Percentiles rank a stretch among this genome's conserved stretches.
Evolutionary conservation across 2,888 invertebrate species (phyloP).

Genomic region (Argynnis bischoffii): DNA sequence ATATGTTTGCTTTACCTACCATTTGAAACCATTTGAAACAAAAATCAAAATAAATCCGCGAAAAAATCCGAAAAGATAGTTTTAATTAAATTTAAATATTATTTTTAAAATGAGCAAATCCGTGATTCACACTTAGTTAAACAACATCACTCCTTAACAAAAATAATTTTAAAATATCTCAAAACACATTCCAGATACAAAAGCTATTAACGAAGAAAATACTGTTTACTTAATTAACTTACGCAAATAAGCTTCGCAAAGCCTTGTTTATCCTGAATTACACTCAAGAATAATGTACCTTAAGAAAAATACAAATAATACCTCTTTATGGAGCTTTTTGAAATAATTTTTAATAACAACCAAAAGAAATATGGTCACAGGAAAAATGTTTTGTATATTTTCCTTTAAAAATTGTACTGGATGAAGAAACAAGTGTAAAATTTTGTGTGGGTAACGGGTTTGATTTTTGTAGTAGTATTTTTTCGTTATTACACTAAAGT

Average conservation of each 20-base stretch:
- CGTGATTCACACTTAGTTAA: neutral
- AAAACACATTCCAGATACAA: conserved; percentile 11
- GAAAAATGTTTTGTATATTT: too few relatives aligned
- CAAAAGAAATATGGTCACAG: too few relatives aligned
- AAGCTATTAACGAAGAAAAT: conserved; percentile 15
- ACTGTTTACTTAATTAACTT: conserved; percentile 24
- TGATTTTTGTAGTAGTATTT: too few relatives aligned
- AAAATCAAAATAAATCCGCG: too few relatives aligned
- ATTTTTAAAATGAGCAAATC: neutral
- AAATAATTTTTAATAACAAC: neutral
- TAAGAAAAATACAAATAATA: conserved; percentile 6
- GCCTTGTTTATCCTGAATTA: conserved; percentile 19
- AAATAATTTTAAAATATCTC: conserved; percentile 13
- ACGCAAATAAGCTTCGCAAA: conserved; percentile 16
- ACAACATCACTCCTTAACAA: neutral
- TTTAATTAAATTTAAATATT: too few relatives aligned
- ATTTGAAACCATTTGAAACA: too few relatives aligned
- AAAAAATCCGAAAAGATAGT: too few relatives aligned
- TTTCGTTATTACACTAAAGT: too few relatives aligned
- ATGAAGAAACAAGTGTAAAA: too few relatives aligned
- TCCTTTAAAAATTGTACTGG: too few relatives aligned
- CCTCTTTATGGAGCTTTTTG: neutral
- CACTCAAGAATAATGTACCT: conserved; percentile 10
- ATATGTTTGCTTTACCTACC: too few relatives aligned
- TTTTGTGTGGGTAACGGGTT: too few relatives aligned